Conservation (phyloP, 2,113 vertebrate species). For the Myiozetetes cayanensis region DNA sequence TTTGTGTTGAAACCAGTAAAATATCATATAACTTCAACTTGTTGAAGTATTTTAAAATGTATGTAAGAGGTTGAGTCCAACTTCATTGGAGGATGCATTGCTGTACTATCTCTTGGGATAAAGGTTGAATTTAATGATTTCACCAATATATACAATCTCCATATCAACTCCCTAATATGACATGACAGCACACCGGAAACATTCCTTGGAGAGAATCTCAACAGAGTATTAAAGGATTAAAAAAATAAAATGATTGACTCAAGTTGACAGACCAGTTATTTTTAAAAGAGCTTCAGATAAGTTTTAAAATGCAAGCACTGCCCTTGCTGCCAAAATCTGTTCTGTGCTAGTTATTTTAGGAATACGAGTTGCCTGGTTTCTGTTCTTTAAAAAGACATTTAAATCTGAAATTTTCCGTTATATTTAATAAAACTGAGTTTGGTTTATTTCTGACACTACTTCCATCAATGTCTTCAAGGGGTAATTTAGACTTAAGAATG, state of each 20-base stretch:
- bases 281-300: slow-evolving; percentile 56
- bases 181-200: slow-evolving; percentile 26
- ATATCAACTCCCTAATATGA: slow-evolving; percentile 5
- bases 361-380: not conserved
- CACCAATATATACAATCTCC: not conserved
- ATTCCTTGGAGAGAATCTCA: slow-evolving; percentile 59
- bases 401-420: not conserved
- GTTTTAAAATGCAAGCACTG: not conserved
- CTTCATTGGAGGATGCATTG: not conserved
- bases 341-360: not conserved
- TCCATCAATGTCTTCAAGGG: not conserved
- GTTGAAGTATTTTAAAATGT: not conserved
- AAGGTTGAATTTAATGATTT: slow-evolving; percentile 6
- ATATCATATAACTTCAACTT: not conserved
- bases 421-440: not conserved
- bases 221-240: slow-evolving; percentile 25
- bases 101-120: not conserved
- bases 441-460: not conserved
- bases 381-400: not conserved
- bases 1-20: not conserved
- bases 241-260: slow-evolving; percentile 38
- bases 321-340: slow-evolving; percentile 12
- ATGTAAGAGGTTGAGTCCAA: not conserved
- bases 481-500: not conserved
- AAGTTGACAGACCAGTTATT: slow-evolving; percentile 61